phyloP scores from a whole-genome alignment of 2,797 vertebrate genomes.

The Chelonia mydas region DNA sequence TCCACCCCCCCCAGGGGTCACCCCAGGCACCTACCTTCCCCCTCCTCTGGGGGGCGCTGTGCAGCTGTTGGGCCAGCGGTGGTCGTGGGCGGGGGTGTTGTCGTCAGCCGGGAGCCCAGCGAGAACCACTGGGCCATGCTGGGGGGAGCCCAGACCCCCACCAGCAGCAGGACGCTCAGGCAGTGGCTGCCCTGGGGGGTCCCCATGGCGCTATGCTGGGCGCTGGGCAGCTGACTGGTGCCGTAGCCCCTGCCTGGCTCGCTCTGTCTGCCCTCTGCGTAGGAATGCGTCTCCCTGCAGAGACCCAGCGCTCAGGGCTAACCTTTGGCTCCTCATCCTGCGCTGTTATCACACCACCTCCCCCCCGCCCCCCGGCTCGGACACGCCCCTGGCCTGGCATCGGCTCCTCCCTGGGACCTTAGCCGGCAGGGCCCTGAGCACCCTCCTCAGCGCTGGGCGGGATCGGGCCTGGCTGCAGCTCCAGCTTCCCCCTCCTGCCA shows the following conservation, averaged over 20 bases:
- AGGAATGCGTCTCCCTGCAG: neutral
- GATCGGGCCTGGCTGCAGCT: neutral
- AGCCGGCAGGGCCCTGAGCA: neutral
- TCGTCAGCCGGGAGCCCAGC: neutral
- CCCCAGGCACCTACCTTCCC: conserved; percentile 18
- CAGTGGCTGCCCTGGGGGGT: rapidly evolving
- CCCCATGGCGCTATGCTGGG: neutral
- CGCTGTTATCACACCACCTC: conserved; percentile 9
- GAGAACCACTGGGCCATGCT: conserved; percentile 54
- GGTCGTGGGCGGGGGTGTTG: neutral
- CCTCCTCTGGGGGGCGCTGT: rapidly evolving
- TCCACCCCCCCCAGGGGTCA: neutral
- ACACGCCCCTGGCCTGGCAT: neutral
- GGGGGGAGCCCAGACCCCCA: neutral
- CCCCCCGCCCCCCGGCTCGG: conserved; percentile 40
- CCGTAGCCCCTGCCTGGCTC: rapidly evolving
- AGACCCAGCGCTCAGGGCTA: neutral
- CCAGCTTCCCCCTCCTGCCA: neutral
- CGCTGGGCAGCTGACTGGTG: neutral
- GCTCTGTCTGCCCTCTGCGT: neutral
- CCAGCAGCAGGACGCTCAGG: conserved; percentile 36
- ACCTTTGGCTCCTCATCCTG: neutral
- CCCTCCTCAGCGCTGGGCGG: neutral
- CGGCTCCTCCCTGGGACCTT: neutral
- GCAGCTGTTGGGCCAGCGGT: neutral